phyloP scores from a whole-genome alignment of 2,888 invertebrate species.

The Cybosia mesomella region DNA sequence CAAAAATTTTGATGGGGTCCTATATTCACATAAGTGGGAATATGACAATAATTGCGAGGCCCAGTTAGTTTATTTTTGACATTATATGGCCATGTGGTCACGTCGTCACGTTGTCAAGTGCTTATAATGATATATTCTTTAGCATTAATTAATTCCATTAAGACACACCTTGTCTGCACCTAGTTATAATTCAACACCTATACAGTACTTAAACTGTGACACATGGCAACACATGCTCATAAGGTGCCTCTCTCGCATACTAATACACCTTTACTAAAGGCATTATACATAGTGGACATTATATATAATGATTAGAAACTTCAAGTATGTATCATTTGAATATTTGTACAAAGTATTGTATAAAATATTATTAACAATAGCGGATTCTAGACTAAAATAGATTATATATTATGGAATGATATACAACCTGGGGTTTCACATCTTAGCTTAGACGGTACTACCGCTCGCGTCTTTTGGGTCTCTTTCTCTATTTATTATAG shows the following conservation, averaged over 20 bases:
- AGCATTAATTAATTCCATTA: neutral
- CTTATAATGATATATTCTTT: neutral
- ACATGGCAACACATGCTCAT: constrained; percentile 34
- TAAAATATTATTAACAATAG: no score
- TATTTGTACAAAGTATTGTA: no score
- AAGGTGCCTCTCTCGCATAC: constrained; percentile 35
- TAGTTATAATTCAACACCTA: constrained; percentile 35
- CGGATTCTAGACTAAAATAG: no score
- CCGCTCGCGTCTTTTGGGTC: no score
- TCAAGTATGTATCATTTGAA: no score
- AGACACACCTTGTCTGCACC: constrained; percentile 12
- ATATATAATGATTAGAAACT: neutral
- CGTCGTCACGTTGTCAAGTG: neutral
- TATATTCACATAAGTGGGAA: neutral
- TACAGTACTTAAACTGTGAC: constrained; percentile 32
- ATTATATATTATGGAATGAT: no score
- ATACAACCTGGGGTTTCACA: no score
- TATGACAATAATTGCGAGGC: no score
- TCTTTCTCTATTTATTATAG: no score
- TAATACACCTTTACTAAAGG: constrained; percentile 37
- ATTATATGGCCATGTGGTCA: constrained; percentile 11
- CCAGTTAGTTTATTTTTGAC: neutral
- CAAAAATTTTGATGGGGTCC: neutral
- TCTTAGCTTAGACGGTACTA: no score
- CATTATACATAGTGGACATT: neutral